Percentiles rank a stretch among this genome's conserved stretches.
Evolutionary conservation across 2,113 vertebrate species (phyloP).

Genomic region (Pseudolaguvia tuberculata): DNA sequence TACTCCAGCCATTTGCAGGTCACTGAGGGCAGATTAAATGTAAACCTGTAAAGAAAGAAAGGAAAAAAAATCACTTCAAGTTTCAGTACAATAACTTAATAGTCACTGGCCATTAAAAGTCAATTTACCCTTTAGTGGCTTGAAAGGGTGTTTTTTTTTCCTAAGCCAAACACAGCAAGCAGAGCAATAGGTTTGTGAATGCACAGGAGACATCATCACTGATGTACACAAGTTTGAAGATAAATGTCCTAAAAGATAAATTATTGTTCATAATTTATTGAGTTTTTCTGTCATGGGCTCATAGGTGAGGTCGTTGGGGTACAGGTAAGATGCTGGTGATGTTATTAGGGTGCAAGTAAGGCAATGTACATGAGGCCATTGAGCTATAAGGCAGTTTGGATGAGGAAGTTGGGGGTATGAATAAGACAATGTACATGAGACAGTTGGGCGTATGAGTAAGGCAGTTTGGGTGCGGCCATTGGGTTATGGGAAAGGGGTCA

Average conservation of each 20-base stretch:
- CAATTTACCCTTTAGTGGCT: conserved; percentile 38
- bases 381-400: too few species aligned
- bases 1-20: background rate
- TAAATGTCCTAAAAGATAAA: background rate
- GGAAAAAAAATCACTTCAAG: conserved; percentile 1
- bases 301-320: too few species aligned
- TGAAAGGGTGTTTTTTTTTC: conserved; percentile 12
- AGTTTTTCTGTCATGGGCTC: too few species aligned
- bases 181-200: background rate
- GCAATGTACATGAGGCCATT: too few species aligned
- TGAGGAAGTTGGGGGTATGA: too few species aligned
- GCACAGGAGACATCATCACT: background rate
- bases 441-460: too few species aligned
- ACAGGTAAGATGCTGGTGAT: too few species aligned
- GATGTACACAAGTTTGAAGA: background rate
- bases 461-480: too few species aligned
- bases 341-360: too few species aligned
- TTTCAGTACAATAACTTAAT: conserved; percentile 27
- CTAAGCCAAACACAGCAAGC: conserved; percentile 1
- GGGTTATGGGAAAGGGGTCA: too few species aligned
- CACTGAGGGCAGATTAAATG: conserved; percentile 14
- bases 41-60: conserved; percentile 10
- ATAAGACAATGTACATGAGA: too few species aligned
- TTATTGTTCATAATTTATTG: background rate
- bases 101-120: conserved; percentile 33